phyloP scores from a whole-genome alignment of 2,113 vertebrate genomes.

The Leptobrachium leishanense region DNA sequence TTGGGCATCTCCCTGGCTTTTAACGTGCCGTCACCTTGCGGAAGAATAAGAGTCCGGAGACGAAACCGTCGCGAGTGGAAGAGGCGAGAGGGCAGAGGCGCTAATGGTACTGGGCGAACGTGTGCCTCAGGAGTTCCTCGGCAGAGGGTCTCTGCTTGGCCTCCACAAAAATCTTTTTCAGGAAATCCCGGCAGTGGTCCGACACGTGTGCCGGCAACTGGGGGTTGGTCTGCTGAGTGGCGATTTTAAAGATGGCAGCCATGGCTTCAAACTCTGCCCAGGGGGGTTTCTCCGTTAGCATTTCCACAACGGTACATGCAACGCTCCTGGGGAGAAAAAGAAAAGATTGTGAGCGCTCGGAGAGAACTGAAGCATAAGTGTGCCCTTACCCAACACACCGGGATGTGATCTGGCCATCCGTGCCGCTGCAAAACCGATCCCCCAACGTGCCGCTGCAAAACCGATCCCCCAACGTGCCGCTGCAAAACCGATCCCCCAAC shows the following conservation, averaged over 20 bases:
- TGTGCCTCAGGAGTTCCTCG: conserved; percentile 92
- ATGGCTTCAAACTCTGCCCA: conserved; percentile 99
- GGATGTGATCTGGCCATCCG: no score
- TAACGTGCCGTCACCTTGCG: conserved; percentile 76
- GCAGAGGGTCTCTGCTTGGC: conserved; percentile 90
- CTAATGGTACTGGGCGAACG: conserved; percentile 92
- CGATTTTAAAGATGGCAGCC: conserved; percentile 99
- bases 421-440: no score
- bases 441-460: no score
- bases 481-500: no score
- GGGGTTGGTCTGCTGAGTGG: conserved; percentile 96
- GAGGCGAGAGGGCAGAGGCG: conserved; percentile 65
- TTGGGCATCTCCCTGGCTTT: conserved; percentile 45
- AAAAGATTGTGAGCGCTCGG: neutral
- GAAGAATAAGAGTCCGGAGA: conserved; percentile 65
- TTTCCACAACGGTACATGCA: conserved; percentile 97
- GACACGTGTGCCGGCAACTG: conserved; percentile 90
- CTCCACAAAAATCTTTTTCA: conserved; percentile 94
- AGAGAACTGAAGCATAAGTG: no score
- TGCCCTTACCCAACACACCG: no score
- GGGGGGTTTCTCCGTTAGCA: conserved; percentile 94
- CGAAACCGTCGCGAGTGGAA: conserved; percentile 43
- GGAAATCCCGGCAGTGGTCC: conserved; percentile 93
- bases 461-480: no score
- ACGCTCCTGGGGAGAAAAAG: conserved; percentile 81